phyloP scores from a whole-genome alignment of 2,113 vertebrate species.

The Upupa epops region DNA sequence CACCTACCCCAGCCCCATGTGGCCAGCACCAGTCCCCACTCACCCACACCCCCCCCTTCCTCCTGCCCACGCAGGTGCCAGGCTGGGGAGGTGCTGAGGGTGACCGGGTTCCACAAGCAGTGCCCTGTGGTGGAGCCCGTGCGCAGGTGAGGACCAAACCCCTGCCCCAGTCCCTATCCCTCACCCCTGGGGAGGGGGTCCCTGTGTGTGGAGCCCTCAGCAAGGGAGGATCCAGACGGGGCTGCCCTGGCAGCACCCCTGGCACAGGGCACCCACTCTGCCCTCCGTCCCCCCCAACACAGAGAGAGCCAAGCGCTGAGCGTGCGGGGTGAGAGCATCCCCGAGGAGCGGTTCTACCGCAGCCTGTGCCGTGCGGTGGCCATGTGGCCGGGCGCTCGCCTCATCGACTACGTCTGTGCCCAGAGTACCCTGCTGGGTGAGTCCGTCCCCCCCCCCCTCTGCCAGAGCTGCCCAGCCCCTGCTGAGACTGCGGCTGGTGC shows the following conservation, averaged over 20 bases:
- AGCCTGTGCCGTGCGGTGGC: conserved; percentile 75
- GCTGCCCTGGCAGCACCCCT: rapidly evolving
- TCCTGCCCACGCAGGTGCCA: conserved; percentile 72
- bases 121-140: conserved; percentile 86
- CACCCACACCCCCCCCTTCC: rapidly evolving
- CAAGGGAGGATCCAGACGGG: neutral
- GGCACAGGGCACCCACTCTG: neutral
- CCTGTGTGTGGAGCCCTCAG: rapidly evolving
- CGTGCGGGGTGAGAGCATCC: conserved; percentile 85
- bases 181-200: neutral
- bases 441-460: too few species aligned
- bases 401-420: conserved; percentile 87
- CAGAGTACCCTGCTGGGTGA: conserved; percentile 90
- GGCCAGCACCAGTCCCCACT: rapidly evolving
- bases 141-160: conserved; percentile 80
- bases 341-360: conserved; percentile 79
- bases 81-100: conserved; percentile 84
- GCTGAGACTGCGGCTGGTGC: rapidly evolving
- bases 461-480: rapidly evolving
- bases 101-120: conserved; percentile 83
- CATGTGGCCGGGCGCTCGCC: conserved; percentile 84
- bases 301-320: conserved; percentile 84
- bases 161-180: neutral
- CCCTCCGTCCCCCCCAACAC: rapidly evolving
- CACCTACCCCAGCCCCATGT: rapidly evolving